A percentile compares a stretch with the other conserved stretches of the same genome.
Evolutionary conservation across 92 coral and sea anemone species (phyloP).

Genomic region (Porites rus): DNA sequence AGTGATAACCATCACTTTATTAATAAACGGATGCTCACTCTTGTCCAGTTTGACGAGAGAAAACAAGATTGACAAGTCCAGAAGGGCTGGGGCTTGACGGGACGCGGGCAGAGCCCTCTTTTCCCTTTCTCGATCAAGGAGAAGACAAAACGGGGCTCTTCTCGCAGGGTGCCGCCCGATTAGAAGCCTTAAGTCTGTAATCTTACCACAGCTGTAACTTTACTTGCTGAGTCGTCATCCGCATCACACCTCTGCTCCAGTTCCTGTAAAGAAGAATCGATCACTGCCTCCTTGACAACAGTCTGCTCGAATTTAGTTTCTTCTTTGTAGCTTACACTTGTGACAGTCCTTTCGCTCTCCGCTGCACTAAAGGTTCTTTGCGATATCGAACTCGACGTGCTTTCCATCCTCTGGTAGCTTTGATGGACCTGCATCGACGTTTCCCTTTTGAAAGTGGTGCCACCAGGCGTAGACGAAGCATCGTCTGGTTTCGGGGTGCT

Average conservation of each 20-base stretch:
- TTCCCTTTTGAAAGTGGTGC: constrained; percentile 14
- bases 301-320: not conserved
- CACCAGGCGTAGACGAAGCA: constrained; percentile 29
- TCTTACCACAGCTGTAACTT: constrained; percentile 48
- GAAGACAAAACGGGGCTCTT: too few relatives aligned
- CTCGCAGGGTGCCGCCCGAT: too few relatives aligned
- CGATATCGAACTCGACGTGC: constrained; percentile 14
- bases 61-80: too few relatives aligned
- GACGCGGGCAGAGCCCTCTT: too few relatives aligned
- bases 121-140: too few relatives aligned
- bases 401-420: constrained; percentile 18
- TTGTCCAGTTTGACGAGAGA: too few relatives aligned
- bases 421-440: constrained; percentile 5
- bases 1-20: too few relatives aligned
- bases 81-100: too few relatives aligned
- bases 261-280: constrained; percentile 46
- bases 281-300: constrained; percentile 22
- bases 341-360: not conserved
- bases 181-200: not conserved
- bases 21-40: too few relatives aligned
- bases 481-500: constrained; percentile 16
- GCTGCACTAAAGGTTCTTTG: not conserved
- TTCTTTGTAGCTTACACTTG: not conserved
- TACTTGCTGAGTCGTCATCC: not conserved
- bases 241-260: constrained; percentile 1